phyloP scores from a whole-genome alignment of 2,797 vertebrate genomes.

The Carcharodon carcharias region DNA sequence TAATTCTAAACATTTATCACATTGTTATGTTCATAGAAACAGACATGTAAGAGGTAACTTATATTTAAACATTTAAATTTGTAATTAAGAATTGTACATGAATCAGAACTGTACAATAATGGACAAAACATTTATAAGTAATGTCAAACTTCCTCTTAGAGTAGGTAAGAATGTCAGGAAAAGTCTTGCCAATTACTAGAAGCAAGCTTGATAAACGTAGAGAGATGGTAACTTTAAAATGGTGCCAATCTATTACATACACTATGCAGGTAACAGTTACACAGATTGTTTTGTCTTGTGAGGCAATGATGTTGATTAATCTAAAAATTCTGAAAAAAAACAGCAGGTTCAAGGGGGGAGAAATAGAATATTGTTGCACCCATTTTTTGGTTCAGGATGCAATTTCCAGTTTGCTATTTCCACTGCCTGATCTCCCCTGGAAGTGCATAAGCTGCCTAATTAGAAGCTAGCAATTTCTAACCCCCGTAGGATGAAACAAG shows the following conservation, averaged over 20 bases:
- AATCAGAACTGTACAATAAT: neutral
- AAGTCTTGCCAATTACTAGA: neutral
- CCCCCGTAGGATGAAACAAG: neutral
- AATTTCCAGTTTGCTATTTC: neutral
- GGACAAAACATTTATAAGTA: neutral
- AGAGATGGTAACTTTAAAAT: too few relatives aligned
- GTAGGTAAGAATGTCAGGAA: neutral
- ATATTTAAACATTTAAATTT: neutral
- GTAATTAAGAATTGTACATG: neutral
- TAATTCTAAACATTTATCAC: neutral
- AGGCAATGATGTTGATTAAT: too few relatives aligned
- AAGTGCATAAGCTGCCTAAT: neutral
- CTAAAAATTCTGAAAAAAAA: too few relatives aligned
- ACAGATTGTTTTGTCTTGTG: too few relatives aligned
- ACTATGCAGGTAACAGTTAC: too few relatives aligned
- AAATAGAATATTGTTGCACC: too few relatives aligned
- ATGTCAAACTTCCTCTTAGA: neutral
- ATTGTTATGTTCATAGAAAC: neutral
- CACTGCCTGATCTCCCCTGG: neutral
- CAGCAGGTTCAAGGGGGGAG: too few relatives aligned
- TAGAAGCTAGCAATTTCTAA: neutral
- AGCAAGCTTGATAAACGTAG: neutral
- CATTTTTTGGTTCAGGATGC: too few relatives aligned
- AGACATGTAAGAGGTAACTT: neutral
- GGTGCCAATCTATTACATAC: too few relatives aligned